A percentile compares a stretch with the other conserved stretches of the same genome.
Evolutionary conservation across 2,797 vertebrate genomes (phyloP).

Genomic region (Margarornis squamiger): DNA sequence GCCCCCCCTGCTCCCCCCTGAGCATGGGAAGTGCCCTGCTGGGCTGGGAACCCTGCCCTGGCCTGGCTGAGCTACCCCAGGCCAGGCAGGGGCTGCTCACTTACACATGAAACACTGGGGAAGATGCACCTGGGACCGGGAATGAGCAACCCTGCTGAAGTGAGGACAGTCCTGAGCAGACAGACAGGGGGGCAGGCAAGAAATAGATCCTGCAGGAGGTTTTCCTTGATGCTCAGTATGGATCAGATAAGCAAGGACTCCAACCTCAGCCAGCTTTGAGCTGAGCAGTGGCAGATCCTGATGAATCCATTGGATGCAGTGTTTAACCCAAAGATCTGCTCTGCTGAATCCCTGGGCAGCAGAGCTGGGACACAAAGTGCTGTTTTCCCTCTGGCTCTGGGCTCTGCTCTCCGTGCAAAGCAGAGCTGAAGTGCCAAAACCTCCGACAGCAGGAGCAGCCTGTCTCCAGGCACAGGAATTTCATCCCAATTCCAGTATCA

Average conservation of each 20-base stretch:
- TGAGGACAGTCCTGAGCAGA: not conserved
- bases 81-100: not conserved
- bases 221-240: not conserved
- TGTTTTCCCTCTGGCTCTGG: not conserved
- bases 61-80: not conserved
- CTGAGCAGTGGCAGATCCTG: not conserved
- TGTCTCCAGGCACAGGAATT: not conserved
- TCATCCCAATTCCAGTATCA: not conserved
- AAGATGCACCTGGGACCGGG: not conserved
- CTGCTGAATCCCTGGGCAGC: not conserved
- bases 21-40: conserved; percentile 14
- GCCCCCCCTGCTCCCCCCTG: not conserved
- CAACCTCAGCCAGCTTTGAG: not conserved
- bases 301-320: accelerated
- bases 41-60: not conserved
- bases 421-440: not conserved
- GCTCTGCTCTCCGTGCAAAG: not conserved
- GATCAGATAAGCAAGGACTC: not conserved
- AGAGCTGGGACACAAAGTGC: not conserved
- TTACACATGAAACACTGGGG: not conserved
- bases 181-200: not conserved
- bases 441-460: not conserved
- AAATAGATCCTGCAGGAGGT: not conserved
- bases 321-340: not conserved
- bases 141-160: not conserved